Percentiles rank a stretch among this genome's conserved stretches.
Conservation (phyloP, 2,888 invertebrate genomes). For the Seladonia tumulorum region DNA sequence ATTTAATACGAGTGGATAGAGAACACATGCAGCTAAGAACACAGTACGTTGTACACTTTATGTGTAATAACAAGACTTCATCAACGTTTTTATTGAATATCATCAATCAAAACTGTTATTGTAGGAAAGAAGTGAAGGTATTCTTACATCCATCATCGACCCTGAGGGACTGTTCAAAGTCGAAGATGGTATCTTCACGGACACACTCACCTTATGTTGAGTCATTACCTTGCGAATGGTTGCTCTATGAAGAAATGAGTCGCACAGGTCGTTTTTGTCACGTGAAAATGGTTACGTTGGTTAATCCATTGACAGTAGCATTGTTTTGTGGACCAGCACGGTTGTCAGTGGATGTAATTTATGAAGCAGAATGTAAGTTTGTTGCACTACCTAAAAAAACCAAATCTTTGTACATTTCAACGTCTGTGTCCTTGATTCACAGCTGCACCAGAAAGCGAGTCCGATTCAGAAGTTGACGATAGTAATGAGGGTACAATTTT, state of each 20-base stretch:
- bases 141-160: conserved; percentile 88
- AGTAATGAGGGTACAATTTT: conserved; percentile 85
- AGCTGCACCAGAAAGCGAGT: conserved; percentile 82
- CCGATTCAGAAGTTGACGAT: conserved; percentile 86
- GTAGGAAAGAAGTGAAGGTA: conserved; percentile 87
- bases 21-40: conserved; percentile 87
- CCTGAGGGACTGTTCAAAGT: conserved; percentile 84
- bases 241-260: conserved; percentile 94
- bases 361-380: conserved; percentile 82
- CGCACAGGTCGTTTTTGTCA: conserved; percentile 89
- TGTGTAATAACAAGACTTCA: neutral
- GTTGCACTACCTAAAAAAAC: neutral
- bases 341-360: conserved; percentile 85
- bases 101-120: conserved; percentile 46
- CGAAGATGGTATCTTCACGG: conserved; percentile 78
- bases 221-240: conserved; percentile 91
- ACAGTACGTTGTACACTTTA: conserved; percentile 84
- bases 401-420: neutral
- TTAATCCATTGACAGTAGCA: conserved; percentile 92
- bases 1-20: conserved; percentile 91
- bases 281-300: conserved; percentile 91
- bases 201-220: conserved; percentile 83
- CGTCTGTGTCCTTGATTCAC: conserved; percentile 27
- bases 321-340: conserved; percentile 91
- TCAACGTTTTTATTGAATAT: neutral